Conservation (phyloP, 2,797 vertebrate species). For the Parauchenoglanis punctatus region DNA sequence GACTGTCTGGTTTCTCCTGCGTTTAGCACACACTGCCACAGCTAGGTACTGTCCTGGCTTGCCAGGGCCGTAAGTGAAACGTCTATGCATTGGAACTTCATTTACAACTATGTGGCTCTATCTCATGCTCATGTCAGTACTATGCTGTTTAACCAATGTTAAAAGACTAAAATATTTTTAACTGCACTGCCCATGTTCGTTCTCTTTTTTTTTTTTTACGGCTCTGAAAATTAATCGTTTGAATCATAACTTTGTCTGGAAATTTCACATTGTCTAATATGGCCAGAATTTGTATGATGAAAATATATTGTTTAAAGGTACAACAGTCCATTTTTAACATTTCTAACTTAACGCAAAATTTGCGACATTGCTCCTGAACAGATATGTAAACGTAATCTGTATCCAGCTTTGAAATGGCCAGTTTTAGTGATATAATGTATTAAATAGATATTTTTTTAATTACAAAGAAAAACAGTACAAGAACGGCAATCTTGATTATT, state of each 20-base stretch:
- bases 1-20: conserved; percentile 71
- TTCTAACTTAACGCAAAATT: not conserved
- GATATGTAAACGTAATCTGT: not conserved
- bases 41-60: conserved; percentile 63
- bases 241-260: not conserved
- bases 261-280: not conserved
- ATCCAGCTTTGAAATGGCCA: not conserved
- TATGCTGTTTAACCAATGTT: not conserved
- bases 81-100: not conserved
- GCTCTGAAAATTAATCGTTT: not conserved
- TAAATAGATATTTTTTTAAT: not conserved
- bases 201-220: not conserved
- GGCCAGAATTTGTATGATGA: not conserved
- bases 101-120: not conserved
- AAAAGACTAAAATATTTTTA: not conserved
- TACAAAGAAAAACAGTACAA: not conserved
- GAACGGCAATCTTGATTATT: no score
- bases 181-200: not conserved
- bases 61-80: conserved; percentile 33
- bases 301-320: not conserved
- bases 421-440: not conserved
- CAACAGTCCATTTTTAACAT: not conserved
- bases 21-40: conserved; percentile 70
- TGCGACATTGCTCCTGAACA: not conserved
- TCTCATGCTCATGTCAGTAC: not conserved